Conservation (phyloP, 2,797 vertebrate species). For the Ispidina picta region DNA sequence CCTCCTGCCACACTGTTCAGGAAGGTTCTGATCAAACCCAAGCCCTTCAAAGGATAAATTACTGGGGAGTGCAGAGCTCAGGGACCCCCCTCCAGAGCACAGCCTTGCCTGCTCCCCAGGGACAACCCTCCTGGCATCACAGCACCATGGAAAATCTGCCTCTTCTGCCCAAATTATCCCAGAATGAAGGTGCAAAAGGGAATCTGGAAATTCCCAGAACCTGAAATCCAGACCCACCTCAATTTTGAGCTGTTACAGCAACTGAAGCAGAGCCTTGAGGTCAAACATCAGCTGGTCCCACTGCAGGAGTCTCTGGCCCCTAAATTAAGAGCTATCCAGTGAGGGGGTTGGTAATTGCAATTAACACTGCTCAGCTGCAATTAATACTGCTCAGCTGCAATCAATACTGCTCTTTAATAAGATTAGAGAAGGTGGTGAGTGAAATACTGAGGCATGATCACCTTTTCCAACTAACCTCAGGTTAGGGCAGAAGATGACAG, state of each 20-base stretch:
- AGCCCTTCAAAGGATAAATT: not conserved
- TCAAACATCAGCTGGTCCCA: not conserved
- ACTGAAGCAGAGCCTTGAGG: not conserved
- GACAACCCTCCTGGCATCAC: accelerated
- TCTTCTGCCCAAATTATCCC: not conserved
- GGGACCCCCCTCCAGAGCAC: not conserved
- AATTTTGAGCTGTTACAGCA: not conserved
- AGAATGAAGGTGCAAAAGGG: too few species aligned
- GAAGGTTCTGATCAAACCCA: not conserved
- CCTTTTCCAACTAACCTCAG: not conserved
- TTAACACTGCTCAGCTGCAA: not conserved
- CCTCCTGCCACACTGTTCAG: not conserved
- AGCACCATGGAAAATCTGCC: accelerated
- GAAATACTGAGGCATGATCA: too few species aligned
- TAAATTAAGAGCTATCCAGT: not conserved
- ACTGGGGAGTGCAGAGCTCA: not conserved
- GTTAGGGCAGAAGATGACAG: not conserved
- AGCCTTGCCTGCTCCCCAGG: not conserved
- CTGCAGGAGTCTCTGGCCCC: not conserved
- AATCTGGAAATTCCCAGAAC: not conserved
- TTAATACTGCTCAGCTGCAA: too few species aligned
- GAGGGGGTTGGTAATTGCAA: not conserved
- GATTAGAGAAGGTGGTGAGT: not conserved
- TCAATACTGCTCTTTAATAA: too few species aligned
- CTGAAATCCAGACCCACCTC: not conserved